A percentile compares a stretch with the other conserved stretches of the same genome.
These are phyloP conservation scores for Drosophila subobscura DNA, from an alignment of 1,140 invertebrate species.

Conservation along the genomic window DNA sequence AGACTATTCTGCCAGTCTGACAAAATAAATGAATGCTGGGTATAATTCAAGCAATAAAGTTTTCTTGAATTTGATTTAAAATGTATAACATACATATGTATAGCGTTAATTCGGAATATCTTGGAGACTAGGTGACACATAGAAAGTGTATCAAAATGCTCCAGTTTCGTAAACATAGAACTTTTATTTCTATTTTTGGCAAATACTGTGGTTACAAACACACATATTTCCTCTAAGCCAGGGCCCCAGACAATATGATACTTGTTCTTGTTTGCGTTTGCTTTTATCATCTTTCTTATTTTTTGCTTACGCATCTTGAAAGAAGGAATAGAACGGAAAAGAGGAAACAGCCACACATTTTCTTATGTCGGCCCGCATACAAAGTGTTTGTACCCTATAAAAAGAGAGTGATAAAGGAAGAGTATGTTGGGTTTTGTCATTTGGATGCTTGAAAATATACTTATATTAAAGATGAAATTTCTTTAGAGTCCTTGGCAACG, in stretches of 20 bases:
- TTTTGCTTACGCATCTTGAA: slow-evolving; percentile 23
- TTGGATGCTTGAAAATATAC: too few relatives aligned
- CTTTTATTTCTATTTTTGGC: slow-evolving; percentile 48
- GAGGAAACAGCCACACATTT: slow-evolving; percentile 32
- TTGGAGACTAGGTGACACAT: too few relatives aligned
- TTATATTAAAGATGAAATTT: too few relatives aligned
- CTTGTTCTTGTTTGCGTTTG: slow-evolving; percentile 33
- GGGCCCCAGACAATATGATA: slow-evolving; percentile 8
- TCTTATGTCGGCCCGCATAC: slow-evolving; percentile 5
- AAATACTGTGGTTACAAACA: slow-evolving; percentile 7
- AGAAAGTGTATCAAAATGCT: background rate
- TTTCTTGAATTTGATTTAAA: too few relatives aligned
- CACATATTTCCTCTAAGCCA: slow-evolving; percentile 22
- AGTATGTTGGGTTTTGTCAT: too few relatives aligned
- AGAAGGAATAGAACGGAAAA: background rate
- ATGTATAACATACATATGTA: too few relatives aligned
- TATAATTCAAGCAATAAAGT: too few relatives aligned
- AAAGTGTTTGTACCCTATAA: slow-evolving; percentile 1
- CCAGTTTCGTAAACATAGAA: slow-evolving; percentile 17
- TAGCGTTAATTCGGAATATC: too few relatives aligned
- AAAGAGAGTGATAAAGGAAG: background rate
- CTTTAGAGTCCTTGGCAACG: background rate
- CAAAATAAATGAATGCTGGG: too few relatives aligned
- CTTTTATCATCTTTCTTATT: background rate
- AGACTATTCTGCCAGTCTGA: slow-evolving; percentile 1